Base-by-base conservation (phyloP, 1,140 invertebrate genomes). In the Drosophila quadrilineata region DNA sequence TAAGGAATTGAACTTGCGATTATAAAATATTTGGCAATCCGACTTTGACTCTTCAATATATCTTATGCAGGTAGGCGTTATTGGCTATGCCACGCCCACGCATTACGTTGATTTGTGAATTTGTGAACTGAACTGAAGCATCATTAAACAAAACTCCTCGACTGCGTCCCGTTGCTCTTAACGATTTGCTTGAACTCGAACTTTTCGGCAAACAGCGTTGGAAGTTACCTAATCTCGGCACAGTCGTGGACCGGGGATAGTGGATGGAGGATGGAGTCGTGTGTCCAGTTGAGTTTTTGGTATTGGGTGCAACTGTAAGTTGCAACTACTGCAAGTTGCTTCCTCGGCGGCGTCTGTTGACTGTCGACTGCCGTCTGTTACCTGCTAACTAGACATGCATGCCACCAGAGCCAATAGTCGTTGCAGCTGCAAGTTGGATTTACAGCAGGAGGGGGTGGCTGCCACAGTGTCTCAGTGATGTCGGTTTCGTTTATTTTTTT, bases 131-230 rank as follows among this genome's bases (percentile, higher is more conserved):
- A 5, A 26, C 22, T 26, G 22, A 14, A 52, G 33, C 49, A 50
- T 63, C 60, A 71, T 64, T 65, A 76, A n/a, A 52, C 28, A 35
- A 29, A 54, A 43, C 6, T 28, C 33, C 19, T 22, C 24, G 26
- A 12, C 50, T n/a, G n/a, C n/a, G n/a, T n/a, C n/a, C n/a, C n/a
- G n/a, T n/a, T n/a, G 29, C 50, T 43, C 64, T 48, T 33, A 71
- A 66, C 68, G 71, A 58, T 85, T 79, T 49, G 63, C 79, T 75
- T 86, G 79, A 85, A 85, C 79, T 85, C 79, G 79, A 85, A 85
- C 79, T 85, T 86, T 85, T 85, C 29, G 21, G 31, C 14, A 50
- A 38, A 19, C 26, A 54, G 31, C 8, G 10, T 16, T 22, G 46
- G 17, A 19, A 31, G 76, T 84, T 84, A 84, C 73, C 77, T 84